Conservation (phyloP, 2,797 vertebrate genomes). For the Orestias chungarensis region DNA sequence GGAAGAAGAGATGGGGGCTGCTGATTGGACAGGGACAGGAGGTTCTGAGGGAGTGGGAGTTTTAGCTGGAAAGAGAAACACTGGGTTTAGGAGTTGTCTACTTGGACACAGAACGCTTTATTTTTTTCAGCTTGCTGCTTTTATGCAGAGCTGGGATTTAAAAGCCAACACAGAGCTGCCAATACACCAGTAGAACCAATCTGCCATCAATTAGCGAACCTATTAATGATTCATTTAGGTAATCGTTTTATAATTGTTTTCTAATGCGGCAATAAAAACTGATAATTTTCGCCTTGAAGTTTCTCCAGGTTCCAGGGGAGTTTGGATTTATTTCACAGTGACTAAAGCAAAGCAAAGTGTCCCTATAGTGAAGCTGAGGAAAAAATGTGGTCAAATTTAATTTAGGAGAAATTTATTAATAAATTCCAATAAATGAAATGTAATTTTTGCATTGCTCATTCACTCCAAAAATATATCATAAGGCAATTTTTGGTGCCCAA, state of each 20-base stretch:
- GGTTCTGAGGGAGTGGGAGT: conserved; percentile 47
- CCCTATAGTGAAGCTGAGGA: background rate
- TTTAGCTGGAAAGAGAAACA: background rate
- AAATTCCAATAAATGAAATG: background rate
- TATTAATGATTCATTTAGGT: conserved; percentile 25
- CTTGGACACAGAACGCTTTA: conserved; percentile 44
- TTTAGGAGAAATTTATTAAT: background rate
- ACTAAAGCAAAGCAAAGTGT: background rate
- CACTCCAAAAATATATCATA: background rate
- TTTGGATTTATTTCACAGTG: conserved; percentile 9
- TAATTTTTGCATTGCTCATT: background rate
- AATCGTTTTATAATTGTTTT: conserved; percentile 35
- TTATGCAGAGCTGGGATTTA: conserved; percentile 39
- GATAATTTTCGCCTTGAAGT: conserved; percentile 5
- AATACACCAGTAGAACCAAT: conserved; percentile 34
- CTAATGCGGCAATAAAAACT: conserved; percentile 17
- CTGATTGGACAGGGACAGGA: conserved; percentile 46
- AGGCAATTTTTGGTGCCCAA: background rate
- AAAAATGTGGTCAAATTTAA: background rate
- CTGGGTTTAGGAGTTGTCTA: conserved; percentile 41
- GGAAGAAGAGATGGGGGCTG: conserved; percentile 14
- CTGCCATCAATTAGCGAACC: conserved; percentile 21
- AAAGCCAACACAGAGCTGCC: conserved; percentile 14
- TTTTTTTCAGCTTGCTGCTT: conserved; percentile 37
- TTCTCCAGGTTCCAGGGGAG: conserved; percentile 1